Evolutionary conservation across 1,140 invertebrate species (phyloP).

Genomic region (Hetaerina americana): DNA sequence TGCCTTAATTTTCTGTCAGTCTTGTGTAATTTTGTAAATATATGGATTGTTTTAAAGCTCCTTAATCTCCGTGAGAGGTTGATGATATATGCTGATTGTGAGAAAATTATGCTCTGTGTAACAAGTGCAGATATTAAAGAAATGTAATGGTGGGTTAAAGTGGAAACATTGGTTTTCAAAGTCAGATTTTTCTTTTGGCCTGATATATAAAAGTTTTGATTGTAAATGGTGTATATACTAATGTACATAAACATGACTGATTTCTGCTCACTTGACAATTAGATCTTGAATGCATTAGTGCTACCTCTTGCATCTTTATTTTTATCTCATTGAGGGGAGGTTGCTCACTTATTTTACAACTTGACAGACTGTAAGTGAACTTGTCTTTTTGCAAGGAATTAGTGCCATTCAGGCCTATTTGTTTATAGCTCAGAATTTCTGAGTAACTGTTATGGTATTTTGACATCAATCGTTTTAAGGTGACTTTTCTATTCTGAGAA

Average conservation of each 20-base stretch:
- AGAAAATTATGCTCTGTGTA: background rate
- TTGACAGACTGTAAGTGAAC: background rate
- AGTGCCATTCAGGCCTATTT: background rate
- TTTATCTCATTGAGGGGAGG: background rate
- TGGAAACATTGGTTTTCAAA: no score
- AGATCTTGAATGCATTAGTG: background rate
- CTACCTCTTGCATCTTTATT: background rate
- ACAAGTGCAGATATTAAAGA: no score
- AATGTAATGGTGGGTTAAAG: no score
- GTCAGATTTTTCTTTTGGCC: no score
- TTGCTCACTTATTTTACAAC: background rate
- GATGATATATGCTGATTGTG: no score
- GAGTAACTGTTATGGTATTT: background rate
- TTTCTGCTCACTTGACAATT: background rate
- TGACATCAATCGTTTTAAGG: background rate
- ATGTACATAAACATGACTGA: background rate
- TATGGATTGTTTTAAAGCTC: background rate
- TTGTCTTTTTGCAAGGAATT: background rate
- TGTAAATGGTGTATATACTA: background rate
- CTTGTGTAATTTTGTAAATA: background rate
- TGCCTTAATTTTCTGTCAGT: background rate
- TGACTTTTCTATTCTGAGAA: background rate
- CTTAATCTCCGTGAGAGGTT: no score
- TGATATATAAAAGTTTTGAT: no score
- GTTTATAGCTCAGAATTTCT: background rate